These are phyloP conservation scores for Rhynchotus rufescens DNA, from an alignment of 2,797 vertebrate genomes.

Conservation along the genomic window DNA sequence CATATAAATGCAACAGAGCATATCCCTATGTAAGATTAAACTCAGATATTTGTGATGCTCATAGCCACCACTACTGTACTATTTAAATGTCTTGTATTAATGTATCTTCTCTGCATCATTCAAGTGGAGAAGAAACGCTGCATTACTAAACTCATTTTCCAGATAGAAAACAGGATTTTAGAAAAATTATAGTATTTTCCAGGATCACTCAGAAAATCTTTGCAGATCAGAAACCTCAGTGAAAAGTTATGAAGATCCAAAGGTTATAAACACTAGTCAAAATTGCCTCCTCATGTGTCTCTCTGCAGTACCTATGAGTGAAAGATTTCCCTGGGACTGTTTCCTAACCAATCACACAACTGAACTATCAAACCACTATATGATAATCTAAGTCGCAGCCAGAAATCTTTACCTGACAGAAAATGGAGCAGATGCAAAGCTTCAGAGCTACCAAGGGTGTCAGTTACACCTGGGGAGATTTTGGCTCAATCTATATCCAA, in stretches of 20 bases:
- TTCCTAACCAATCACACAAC: not conserved
- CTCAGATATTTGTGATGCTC: not conserved
- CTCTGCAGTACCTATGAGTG: not conserved
- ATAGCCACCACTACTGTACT: not conserved
- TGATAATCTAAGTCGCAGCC: not conserved
- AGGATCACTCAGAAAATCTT: not conserved
- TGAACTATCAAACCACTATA: not conserved
- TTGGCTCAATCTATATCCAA: not conserved
- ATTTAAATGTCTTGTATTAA: not conserved
- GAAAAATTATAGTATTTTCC: not conserved
- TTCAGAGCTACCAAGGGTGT: not conserved
- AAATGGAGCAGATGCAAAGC: not conserved
- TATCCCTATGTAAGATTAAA: not conserved
- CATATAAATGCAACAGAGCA: not conserved
- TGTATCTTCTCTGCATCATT: slow-evolving; percentile 20
- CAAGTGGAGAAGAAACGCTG: slow-evolving; percentile 7
- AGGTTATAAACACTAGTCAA: not conserved
- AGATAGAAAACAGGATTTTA: not conserved
- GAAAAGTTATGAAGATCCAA: not conserved
- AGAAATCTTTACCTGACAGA: not conserved
- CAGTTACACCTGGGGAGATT: slow-evolving; percentile 1
- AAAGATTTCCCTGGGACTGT: not conserved
- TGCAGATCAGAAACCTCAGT: not conserved
- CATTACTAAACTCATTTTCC: not conserved
- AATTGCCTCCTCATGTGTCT: not conserved